Conservation (phyloP, 92 coral and sea anemone species). For the Micromussa lordhowensis region DNA sequence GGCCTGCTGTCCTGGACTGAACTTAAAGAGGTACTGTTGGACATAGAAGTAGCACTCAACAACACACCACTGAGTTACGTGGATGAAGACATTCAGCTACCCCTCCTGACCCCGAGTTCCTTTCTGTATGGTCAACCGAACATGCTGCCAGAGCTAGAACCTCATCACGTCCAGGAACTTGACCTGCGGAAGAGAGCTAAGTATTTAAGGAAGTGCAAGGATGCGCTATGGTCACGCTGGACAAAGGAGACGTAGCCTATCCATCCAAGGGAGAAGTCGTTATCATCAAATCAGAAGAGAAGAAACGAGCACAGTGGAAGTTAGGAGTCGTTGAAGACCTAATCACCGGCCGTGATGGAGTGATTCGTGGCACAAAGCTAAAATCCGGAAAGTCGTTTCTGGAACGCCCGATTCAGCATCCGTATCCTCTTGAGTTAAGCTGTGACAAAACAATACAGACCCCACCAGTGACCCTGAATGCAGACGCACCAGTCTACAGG, state of each 20-base stretch:
- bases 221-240: not conserved
- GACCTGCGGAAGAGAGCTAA: not conserved
- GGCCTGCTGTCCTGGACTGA: not conserved
- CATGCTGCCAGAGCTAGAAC: not conserved
- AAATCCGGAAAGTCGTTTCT: not conserved
- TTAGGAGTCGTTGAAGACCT: no score
- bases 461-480: no score
- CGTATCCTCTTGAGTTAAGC: no score
- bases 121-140: not conserved
- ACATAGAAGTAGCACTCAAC: not conserved
- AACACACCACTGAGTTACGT: not conserved
- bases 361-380: no score
- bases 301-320: not conserved
- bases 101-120: not conserved
- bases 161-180: not conserved
- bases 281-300: not conserved
- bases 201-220: not conserved
- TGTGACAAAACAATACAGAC: not conserved
- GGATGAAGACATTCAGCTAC: conserved; percentile 2
- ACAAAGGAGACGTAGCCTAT: not conserved
- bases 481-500: not conserved
- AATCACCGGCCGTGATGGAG: no score
- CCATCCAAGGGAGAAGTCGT: conserved; percentile 2
- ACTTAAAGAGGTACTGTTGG: not conserved
- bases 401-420: not conserved